These are phyloP conservation scores for Peromyscus leucopus DNA, from an alignment of 2,113 vertebrate genomes.

Conservation along the genomic window DNA sequence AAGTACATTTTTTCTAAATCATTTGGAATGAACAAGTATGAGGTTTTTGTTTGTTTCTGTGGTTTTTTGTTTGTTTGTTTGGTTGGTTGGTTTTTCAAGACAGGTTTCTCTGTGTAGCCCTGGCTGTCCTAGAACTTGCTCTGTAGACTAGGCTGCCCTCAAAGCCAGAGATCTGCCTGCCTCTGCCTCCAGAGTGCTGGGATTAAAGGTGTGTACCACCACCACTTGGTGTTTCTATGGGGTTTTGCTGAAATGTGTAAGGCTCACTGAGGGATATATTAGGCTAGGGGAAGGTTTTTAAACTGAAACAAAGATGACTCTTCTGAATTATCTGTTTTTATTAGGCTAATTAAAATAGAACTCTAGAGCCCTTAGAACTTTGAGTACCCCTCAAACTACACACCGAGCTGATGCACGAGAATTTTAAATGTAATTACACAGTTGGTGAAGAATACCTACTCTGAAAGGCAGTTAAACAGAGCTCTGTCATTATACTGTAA, in stretches of 20 bases:
- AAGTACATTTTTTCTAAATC: slow-evolving; percentile 53
- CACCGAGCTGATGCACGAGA: slow-evolving; percentile 60
- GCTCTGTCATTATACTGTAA: slow-evolving; percentile 25
- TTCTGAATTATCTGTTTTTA: slow-evolving; percentile 72
- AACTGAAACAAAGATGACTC: slow-evolving; percentile 61
- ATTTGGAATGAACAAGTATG: slow-evolving; percentile 46
- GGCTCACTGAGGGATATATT: slow-evolving; percentile 56
- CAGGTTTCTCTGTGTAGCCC: not conserved
- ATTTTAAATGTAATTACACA: slow-evolving; percentile 71
- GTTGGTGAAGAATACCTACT: slow-evolving; percentile 62
- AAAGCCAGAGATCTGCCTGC: not conserved
- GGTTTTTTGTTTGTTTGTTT: not conserved
- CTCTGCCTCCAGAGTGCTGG: not conserved
- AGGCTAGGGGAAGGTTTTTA: slow-evolving; percentile 64
- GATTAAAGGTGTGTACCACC: not conserved
- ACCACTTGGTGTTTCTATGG: not conserved
- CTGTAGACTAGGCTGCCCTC: not conserved
- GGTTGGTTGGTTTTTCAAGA: not conserved
- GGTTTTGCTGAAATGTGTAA: slow-evolving; percentile 46
- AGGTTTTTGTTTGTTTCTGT: slow-evolving; percentile 26
- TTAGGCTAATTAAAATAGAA: slow-evolving; percentile 76
- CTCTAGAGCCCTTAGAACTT: slow-evolving; percentile 12
- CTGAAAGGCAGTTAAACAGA: slow-evolving; percentile 72
- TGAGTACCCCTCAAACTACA: slow-evolving; percentile 68
- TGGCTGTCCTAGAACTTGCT: not conserved